Conservation (phyloP, 2,888 invertebrate species). For the Eupithecia tripunctaria region DNA sequence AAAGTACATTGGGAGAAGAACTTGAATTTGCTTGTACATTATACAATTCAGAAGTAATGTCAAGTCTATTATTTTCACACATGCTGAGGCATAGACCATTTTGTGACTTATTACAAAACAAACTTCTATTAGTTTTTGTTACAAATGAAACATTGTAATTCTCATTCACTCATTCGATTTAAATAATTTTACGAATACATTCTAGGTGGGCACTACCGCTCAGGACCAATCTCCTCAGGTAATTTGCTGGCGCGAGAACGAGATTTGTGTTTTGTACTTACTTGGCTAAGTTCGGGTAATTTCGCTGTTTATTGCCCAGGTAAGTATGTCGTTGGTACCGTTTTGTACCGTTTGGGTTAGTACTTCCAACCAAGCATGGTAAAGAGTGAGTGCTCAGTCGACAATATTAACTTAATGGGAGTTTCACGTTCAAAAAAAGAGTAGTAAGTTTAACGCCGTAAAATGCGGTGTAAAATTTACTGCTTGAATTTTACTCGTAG, state of each 20-base stretch:
- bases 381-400: background rate
- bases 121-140: too few relatives aligned
- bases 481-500: background rate
- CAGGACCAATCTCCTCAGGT: conserved; percentile 18
- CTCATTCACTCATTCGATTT: background rate
- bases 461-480: background rate
- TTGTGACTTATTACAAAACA: too few relatives aligned
- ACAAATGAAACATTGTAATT: too few relatives aligned
- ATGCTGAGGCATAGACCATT: too few relatives aligned
- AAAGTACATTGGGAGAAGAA: background rate
- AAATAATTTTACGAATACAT: background rate
- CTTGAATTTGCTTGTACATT: background rate
- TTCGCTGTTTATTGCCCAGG: conserved; percentile 33
- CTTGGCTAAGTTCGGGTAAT: conserved; percentile 35
- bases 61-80: background rate
- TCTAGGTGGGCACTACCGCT: conserved; percentile 5
- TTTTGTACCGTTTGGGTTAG: conserved; percentile 6
- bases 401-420: background rate
- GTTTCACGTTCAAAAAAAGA: background rate
- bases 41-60: background rate
- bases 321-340: conserved; percentile 28
- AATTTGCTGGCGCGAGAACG: conserved; percentile 50
- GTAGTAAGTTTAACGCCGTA: background rate
- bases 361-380: background rate
- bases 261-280: conserved; percentile 43